Base-by-base conservation (phyloP, 2,113 vertebrate species). In the Pachypanchax playfairii region DNA sequence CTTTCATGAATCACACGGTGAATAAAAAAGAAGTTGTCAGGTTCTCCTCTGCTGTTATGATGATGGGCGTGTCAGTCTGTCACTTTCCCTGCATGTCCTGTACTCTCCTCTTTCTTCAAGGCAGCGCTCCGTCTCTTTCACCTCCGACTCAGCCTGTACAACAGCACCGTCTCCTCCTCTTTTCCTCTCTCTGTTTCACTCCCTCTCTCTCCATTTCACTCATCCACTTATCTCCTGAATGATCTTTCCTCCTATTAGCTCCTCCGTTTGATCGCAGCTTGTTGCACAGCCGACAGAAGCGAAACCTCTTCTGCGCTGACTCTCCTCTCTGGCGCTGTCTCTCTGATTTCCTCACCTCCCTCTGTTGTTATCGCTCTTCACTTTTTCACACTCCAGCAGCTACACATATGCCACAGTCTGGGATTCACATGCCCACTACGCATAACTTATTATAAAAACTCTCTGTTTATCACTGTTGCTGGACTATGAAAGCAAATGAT, bases 211-310 rank as follows among this genome's bases (percentile, higher is more conserved):
- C 29, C 53, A 50, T 29, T 14, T 54, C 51, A 39, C 22, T 68
- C 71, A 31, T 57, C 42, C 53, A 68, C 67, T 26, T 49, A 38
- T 85, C 57, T 77, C 52, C 63, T 28, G 65, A 75, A 44, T 59
- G 62, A 71, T 80, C 69, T 52, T 33, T 59, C 44, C 28, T 71
- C 54, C 36, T 20, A 39, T 42, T 18, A 64, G 63, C 80, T 77
- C 38, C 41, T 18, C 59, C 35, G n/a, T n/a, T n/a, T n/a, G 61
- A 69, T 75, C 35, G 21, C 75, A 58, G 75, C 83, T 87, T 79
- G 77, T 87, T 83, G 72, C 80, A 5, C 70, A 9, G 65, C 57
- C 22, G 8, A 55, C 62, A 54, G 75, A 63, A 35, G 35, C 42
- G 0, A 26, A 44, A 26, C 52, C 17, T 77, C 43, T 51, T 36